Evolutionary conservation across 2,797 vertebrate genomes (phyloP).

Genomic region (Chromis chromis): DNA sequence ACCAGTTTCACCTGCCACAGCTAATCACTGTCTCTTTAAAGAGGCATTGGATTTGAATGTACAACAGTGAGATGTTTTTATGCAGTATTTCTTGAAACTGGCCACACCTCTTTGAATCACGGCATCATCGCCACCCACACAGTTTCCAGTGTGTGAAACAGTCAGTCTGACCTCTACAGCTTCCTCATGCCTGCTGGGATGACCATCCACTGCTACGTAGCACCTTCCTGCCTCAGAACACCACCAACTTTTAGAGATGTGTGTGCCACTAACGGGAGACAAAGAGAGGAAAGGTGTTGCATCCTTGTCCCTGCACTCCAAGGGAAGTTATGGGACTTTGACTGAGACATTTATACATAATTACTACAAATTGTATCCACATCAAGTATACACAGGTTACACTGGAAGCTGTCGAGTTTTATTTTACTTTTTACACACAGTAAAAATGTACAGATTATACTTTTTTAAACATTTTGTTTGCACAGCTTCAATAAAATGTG

Average conservation of each 20-base stretch:
- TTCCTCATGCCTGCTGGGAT: slow-evolving; percentile 43
- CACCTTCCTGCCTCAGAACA: slow-evolving; percentile 82
- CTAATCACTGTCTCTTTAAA: neutral
- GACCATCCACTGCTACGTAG: slow-evolving; percentile 12
- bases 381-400: neutral
- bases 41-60: neutral
- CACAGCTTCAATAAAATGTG: slow-evolving; percentile 44
- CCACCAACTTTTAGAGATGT: slow-evolving; percentile 54
- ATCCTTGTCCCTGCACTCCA: slow-evolving; percentile 79
- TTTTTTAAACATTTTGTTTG: neutral
- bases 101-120: slow-evolving; percentile 25
- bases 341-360: too few species aligned
- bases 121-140: neutral
- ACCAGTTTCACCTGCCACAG: neutral
- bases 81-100: slow-evolving; percentile 2
- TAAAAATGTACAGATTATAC: neutral
- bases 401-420: neutral
- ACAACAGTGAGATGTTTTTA: neutral
- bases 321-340: neutral
- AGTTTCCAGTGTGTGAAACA: slow-evolving; percentile 16
- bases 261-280: slow-evolving; percentile 77
- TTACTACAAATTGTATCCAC: neutral
- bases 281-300: slow-evolving; percentile 95
- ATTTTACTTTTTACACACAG: slow-evolving; percentile 4
- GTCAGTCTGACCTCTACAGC: slow-evolving; percentile 31